These are phyloP conservation scores for Tetragonula carbonaria DNA, from an alignment of 2,888 invertebrate species.

Conservation along the genomic window DNA sequence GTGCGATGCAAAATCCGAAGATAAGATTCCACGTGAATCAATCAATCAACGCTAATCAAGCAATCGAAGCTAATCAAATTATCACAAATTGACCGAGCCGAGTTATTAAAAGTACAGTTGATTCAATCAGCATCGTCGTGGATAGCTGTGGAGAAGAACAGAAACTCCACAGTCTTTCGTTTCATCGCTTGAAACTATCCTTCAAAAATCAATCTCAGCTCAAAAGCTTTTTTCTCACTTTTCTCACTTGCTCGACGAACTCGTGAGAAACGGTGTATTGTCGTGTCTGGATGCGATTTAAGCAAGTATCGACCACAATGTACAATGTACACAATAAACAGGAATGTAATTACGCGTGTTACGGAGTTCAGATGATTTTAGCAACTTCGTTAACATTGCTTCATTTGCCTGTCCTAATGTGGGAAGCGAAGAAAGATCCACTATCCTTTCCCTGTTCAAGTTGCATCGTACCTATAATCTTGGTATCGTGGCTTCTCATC, in stretches of 20 bases:
- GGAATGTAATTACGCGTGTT: not conserved
- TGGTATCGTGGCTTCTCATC: not conserved
- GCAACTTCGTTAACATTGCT: not conserved
- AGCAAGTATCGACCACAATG: not conserved
- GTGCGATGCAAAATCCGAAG: not conserved
- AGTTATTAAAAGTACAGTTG: not conserved
- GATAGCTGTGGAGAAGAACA: not conserved
- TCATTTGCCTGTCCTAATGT: not conserved
- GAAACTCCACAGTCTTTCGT: not conserved
- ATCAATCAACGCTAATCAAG: not conserved
- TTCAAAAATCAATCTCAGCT: not conserved
- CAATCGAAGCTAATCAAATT: not conserved
- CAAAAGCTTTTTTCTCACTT: not conserved
- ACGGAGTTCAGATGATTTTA: not conserved
- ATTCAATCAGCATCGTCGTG: not conserved
- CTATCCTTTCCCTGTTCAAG: not conserved
- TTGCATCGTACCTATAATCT: not conserved
- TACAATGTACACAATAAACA: not conserved
- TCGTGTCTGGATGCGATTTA: not conserved
- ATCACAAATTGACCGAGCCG: not conserved
- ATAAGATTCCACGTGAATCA: not conserved
- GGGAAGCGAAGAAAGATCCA: not conserved
- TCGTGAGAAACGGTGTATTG: not conserved
- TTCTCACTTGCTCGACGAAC: not conserved
- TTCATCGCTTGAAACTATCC: too few relatives aligned